phyloP scores from a whole-genome alignment of 2,113 vertebrate genomes.

The Gambusia holbrooki region DNA sequence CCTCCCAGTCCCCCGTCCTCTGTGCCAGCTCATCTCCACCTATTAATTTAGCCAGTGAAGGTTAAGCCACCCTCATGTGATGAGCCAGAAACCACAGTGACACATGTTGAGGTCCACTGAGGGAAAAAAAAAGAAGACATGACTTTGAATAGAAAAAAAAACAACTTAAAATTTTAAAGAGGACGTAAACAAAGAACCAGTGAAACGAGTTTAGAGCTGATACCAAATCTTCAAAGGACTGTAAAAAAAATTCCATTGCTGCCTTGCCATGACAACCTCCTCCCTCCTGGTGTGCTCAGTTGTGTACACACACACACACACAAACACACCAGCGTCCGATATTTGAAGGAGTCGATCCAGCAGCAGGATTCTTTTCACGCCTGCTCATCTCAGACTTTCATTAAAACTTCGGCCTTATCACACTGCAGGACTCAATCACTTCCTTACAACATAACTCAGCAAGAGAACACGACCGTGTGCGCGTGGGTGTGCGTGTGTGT shows the following conservation, averaged over 20 bases:
- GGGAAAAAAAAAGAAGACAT: constrained; percentile 2
- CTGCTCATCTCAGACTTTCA: constrained; percentile 73
- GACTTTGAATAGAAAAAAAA: constrained; percentile 5
- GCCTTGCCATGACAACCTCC: constrained; percentile 60
- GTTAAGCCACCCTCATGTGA: constrained; percentile 55
- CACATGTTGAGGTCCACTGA: constrained; percentile 49
- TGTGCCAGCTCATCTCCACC: constrained; percentile 58
- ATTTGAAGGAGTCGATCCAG: constrained; percentile 51
- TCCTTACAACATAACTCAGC: constrained; percentile 46
- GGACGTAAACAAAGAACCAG: constrained; percentile 31
- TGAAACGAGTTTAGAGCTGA: constrained; percentile 39
- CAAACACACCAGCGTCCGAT: constrained; percentile 16
- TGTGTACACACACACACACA: constrained; percentile 8
- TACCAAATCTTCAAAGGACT: constrained; percentile 49
- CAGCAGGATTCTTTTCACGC: constrained; percentile 64
- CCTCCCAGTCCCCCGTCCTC: constrained; percentile 20
- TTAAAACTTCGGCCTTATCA: constrained; percentile 68
- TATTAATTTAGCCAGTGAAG: constrained; percentile 69
- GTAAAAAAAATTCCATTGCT: constrained; percentile 36
- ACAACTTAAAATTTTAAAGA: not conserved
- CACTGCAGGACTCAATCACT: constrained; percentile 60
- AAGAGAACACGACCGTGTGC: not conserved
- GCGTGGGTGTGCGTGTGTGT: not conserved
- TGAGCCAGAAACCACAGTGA: constrained; percentile 46
- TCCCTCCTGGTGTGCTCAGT: constrained; percentile 30